phyloP scores from a whole-genome alignment of 2,888 invertebrate genomes.

The Lacanobia wlatinum region DNA sequence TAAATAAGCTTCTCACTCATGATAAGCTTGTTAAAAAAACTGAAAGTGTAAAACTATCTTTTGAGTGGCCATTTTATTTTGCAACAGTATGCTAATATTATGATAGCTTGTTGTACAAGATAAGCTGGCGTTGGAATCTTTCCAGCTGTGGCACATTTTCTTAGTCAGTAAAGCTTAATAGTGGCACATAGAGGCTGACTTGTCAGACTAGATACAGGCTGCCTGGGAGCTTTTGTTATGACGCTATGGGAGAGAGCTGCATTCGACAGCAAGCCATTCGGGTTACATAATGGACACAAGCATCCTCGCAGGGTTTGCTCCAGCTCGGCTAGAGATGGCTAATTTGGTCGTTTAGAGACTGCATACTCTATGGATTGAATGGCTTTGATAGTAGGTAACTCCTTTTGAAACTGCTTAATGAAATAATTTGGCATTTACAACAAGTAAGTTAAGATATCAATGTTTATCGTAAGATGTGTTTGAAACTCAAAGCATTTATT shows the following conservation, averaged over 20 bases:
- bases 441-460: neutral
- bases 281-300: conserved; percentile 38
- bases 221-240: conserved; percentile 51
- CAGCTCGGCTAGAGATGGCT: neutral
- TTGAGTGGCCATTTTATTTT: conserved; percentile 32
- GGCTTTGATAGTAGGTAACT: neutral
- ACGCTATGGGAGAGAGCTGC: conserved; percentile 48
- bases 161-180: conserved; percentile 58
- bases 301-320: conserved; percentile 12
- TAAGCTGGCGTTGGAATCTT: conserved; percentile 54
- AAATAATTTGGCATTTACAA: neutral
- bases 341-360: conserved; percentile 23
- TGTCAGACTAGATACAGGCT: conserved; percentile 43
- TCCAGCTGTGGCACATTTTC: conserved; percentile 57
- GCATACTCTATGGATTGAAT: neutral
- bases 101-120: conserved; percentile 42
- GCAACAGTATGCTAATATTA: conserved; percentile 37
- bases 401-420: neutral
- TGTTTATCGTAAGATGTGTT: too few relatives aligned
- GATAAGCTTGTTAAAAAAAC: conserved; percentile 18
- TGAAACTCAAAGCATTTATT: neutral
- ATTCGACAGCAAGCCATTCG: conserved; percentile 46
- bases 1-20: conserved; percentile 20
- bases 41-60: conserved; percentile 32
- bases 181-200: conserved; percentile 45